Percentiles rank a stretch among this genome's conserved stretches.
Evolutionary conservation across 2,888 invertebrate species (phyloP).

Genomic region (Ditula angustiorana): DNA sequence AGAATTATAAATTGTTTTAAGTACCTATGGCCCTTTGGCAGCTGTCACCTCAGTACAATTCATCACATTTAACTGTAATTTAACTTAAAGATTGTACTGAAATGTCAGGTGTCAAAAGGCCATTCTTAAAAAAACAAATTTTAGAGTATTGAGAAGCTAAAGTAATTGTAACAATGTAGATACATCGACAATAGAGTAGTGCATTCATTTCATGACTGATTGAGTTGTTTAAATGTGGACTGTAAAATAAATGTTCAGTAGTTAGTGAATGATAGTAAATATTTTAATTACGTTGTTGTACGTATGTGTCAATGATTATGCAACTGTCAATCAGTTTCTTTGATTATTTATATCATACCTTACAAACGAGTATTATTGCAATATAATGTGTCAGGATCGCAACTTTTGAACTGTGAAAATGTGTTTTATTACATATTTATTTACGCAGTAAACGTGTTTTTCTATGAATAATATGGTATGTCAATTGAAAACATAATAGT

Average conservation of each 20-base stretch:
- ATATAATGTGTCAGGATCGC: background rate
- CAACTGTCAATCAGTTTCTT: constrained; percentile 5
- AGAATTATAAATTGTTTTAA: constrained; percentile 7
- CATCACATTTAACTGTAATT: no score
- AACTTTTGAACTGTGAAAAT: background rate
- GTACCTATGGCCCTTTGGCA: no score
- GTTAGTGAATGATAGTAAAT: constrained; percentile 31
- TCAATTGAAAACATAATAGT: constrained; percentile 82
- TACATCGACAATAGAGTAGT: constrained; percentile 48
- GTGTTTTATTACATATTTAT: background rate
- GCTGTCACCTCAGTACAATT: no score
- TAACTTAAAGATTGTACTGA: no score
- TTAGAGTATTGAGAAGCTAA: constrained; percentile 1
- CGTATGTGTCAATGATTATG: background rate
- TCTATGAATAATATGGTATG: constrained; percentile 64
- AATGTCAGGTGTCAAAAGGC: no score
- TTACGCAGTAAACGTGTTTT: constrained; percentile 18
- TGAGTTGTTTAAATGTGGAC: constrained; percentile 38
- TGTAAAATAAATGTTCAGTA: constrained; percentile 28
- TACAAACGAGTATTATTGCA: background rate
- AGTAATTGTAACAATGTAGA: constrained; percentile 36
- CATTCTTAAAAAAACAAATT: no score
- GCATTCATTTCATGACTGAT: constrained; percentile 39
- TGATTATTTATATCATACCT: background rate
- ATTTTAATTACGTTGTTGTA: constrained; percentile 17